These are phyloP conservation scores for Schmidtea mediterranea DNA, from an alignment of 1,140 invertebrate genomes.

Conservation along the genomic window DNA sequence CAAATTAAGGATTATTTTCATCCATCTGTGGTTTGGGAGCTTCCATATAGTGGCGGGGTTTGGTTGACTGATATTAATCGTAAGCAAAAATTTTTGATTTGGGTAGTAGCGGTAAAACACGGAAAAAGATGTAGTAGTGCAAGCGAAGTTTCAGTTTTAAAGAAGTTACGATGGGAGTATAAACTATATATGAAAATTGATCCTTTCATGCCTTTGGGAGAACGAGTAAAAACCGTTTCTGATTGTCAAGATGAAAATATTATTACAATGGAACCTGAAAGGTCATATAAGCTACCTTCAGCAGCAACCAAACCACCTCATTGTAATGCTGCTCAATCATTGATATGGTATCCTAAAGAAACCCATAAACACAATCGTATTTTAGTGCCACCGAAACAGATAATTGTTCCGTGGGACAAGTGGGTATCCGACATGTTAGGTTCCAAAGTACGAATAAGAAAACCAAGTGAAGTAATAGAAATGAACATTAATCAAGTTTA, in stretches of 20 bases:
- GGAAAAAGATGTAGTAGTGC: neutral
- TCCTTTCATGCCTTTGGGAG: conserved; percentile 4
- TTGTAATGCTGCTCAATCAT: conserved; percentile 6
- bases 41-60: conserved; percentile 5
- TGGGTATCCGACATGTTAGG: conserved; percentile 3
- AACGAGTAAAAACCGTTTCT: neutral
- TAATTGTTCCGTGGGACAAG: conserved; percentile 6
- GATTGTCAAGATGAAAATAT: neutral
- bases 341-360: conserved; percentile 6
- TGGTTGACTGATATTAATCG: conserved; percentile 1
- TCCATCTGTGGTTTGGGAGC: neutral
- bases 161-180: conserved; percentile 3
- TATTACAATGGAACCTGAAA: neutral
- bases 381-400: conserved; percentile 4
- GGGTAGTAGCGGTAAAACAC: conserved; percentile 1
- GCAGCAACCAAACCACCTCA: conserved; percentile 1
- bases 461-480: neutral
- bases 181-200: conserved; percentile 5
- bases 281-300: neutral
- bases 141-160: conserved; percentile 1
- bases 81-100: conserved; percentile 3
- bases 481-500: neutral
- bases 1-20: conserved; percentile 5
- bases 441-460: neutral
- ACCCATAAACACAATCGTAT: neutral